Percentiles rank a stretch among this genome's conserved stretches.
These are phyloP conservation scores for Diarsia rubi DNA, from an alignment of 2,888 invertebrate genomes.

Conservation along the genomic window DNA sequence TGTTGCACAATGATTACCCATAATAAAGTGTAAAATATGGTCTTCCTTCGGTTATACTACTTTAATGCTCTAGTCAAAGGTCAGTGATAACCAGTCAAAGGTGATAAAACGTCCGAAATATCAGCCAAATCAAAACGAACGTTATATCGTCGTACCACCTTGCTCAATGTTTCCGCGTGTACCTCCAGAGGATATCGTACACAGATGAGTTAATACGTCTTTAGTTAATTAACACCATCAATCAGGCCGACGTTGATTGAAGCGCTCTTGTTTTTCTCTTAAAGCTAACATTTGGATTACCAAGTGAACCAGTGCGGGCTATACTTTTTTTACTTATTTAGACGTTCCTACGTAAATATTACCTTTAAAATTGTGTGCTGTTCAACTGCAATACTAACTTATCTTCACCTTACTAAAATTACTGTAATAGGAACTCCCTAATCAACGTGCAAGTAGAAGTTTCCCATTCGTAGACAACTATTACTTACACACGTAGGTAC, in stretches of 20 bases:
- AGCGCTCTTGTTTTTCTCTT: slow-evolving; percentile 69
- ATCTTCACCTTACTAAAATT: neutral
- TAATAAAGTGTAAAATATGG: neutral
- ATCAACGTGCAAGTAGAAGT: slow-evolving; percentile 42
- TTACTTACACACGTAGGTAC: slow-evolving; percentile 44
- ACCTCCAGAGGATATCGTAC: slow-evolving; percentile 43
- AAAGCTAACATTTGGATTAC: slow-evolving; percentile 55
- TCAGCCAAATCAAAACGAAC: neutral
- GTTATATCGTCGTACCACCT: neutral
- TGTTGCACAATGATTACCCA: no score
- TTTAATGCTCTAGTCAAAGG: no score
- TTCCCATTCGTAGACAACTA: slow-evolving; percentile 35
- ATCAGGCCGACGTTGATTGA: slow-evolving; percentile 84
- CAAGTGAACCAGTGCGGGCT: slow-evolving; percentile 45
- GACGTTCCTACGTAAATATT: neutral
- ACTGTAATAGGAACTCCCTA: neutral
- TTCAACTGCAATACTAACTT: neutral
- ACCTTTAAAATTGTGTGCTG: neutral
- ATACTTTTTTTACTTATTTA: slow-evolving; percentile 12
- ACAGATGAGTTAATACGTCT: slow-evolving; percentile 67
- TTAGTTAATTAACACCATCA: slow-evolving; percentile 78
- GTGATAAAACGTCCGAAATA: neutral
- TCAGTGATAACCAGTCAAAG: neutral
- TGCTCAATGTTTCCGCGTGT: slow-evolving; percentile 12
- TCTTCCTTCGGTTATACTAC: neutral